phyloP scores from a whole-genome alignment of 2,888 invertebrate species.

The Drosophila imparisetae region DNA sequence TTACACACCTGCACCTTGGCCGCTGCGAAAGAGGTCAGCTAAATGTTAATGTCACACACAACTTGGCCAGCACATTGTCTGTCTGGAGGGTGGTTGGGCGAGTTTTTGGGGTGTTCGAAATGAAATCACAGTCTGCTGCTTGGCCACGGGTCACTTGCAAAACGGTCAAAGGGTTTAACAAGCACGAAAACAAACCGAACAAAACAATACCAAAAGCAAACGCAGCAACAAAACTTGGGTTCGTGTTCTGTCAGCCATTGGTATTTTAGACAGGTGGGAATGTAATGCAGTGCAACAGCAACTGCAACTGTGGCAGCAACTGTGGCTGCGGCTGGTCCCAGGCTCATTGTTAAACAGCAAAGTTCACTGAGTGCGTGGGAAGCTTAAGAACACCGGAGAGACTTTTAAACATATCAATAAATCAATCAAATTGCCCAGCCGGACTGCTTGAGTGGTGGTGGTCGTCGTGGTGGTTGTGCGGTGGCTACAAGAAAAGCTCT shows the following conservation, averaged over 20 bases:
- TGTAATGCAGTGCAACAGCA: slow-evolving; percentile 16
- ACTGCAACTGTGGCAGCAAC: neutral
- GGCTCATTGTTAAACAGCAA: slow-evolving; percentile 52
- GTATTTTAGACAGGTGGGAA: slow-evolving; percentile 74
- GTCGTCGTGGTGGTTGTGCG: slow-evolving; percentile 7
- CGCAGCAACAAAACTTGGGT: slow-evolving; percentile 26
- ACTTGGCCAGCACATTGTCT: slow-evolving; percentile 56
- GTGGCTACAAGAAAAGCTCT: slow-evolving; percentile 39
- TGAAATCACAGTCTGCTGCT: slow-evolving; percentile 73
- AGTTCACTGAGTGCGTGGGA: slow-evolving; percentile 79
- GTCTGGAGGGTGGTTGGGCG: slow-evolving; percentile 28
- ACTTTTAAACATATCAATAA: slow-evolving; percentile 53
- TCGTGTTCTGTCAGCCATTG: slow-evolving; percentile 12
- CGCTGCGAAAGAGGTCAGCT: slow-evolving; percentile 79
- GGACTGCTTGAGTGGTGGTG: neutral
- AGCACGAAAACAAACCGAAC: slow-evolving; percentile 14
- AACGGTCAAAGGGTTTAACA: slow-evolving; percentile 73
- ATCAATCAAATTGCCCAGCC: slow-evolving; percentile 61
- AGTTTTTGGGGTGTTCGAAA: slow-evolving; percentile 31
- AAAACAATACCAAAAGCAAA: slow-evolving; percentile 36
- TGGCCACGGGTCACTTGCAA: slow-evolving; percentile 69
- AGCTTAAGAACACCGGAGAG: slow-evolving; percentile 46
- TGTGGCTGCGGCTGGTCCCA: slow-evolving; percentile 3
- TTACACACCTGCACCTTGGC: slow-evolving; percentile 79
- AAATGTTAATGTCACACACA: slow-evolving; percentile 81